phyloP scores from a whole-genome alignment of 2,113 vertebrate species.

The Clarias gariepinus region DNA sequence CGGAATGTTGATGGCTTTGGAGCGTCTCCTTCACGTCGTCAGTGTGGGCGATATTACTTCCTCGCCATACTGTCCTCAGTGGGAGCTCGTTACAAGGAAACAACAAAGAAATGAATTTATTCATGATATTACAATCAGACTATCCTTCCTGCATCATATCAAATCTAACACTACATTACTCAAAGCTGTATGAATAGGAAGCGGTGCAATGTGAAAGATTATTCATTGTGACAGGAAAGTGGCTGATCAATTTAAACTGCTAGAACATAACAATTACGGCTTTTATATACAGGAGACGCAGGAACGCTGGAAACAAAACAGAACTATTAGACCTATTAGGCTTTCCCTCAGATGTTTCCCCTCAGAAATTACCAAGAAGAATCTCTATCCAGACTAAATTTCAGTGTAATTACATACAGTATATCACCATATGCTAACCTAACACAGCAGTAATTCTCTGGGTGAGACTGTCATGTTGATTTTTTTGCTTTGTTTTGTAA shows the following conservation, averaged over 20 bases:
- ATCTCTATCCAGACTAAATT: not conserved
- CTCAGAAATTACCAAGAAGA: not conserved
- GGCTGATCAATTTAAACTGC: not conserved
- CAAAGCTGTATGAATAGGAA: not conserved
- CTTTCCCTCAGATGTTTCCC: not conserved
- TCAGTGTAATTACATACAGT: not conserved
- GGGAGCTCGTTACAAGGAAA: not conserved
- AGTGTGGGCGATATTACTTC: conserved; percentile 9
- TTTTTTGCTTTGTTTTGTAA: not conserved
- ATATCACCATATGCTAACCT: not conserved
- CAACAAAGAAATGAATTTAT: not conserved
- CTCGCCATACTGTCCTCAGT: not conserved
- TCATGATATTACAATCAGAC: not conserved
- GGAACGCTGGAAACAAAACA: not conserved
- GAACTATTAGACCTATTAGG: not conserved
- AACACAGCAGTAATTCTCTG: not conserved
- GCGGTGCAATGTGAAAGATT: not conserved
- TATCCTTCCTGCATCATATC: not conserved
- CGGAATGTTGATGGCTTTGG: not conserved
- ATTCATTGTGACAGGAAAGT: not conserved
- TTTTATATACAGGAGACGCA: not conserved
- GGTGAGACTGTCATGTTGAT: not conserved
- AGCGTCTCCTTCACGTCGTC: not conserved
- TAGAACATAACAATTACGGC: not conserved
- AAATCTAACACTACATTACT: not conserved